Evolutionary conservation across 2,888 invertebrate species (phyloP).

Genomic region (Agrochola circellaris): DNA sequence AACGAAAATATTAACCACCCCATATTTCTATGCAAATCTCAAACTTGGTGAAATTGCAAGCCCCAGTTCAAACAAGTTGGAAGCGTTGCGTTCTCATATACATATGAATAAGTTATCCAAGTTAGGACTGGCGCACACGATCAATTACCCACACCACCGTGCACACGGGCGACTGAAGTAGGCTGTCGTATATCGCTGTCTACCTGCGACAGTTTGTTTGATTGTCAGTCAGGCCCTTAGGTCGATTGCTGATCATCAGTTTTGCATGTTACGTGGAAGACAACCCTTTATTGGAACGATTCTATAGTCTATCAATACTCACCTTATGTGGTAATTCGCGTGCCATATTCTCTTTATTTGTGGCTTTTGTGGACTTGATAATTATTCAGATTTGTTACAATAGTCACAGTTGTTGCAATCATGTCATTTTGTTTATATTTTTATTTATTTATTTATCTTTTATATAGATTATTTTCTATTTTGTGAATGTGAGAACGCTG

Average conservation of each 20-base stretch:
- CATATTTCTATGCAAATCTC: slow-evolving; percentile 9
- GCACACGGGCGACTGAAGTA: slow-evolving; percentile 3
- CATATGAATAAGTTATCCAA: slow-evolving; percentile 50
- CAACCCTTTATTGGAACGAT: slow-evolving; percentile 25
- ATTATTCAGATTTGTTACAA: too few species aligned
- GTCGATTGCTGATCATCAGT: slow-evolving; percentile 15
- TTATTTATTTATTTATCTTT: too few species aligned
- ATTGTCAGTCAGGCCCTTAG: slow-evolving; percentile 33
- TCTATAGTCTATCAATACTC: slow-evolving; percentile 1
- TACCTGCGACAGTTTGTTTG: slow-evolving; percentile 27
- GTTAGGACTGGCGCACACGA: slow-evolving; percentile 37
- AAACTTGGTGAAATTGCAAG: slow-evolving; percentile 26
- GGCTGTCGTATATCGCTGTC: slow-evolving; percentile 37
- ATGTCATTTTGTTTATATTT: too few species aligned
- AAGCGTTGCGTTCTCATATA: slow-evolving; percentile 28
- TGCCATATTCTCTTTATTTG: too few species aligned
- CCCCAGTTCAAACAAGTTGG: slow-evolving; percentile 4
- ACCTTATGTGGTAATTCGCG: too few species aligned
- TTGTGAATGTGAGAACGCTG: too few species aligned
- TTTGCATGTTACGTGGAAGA: slow-evolving; percentile 30
- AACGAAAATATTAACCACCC: neutral
- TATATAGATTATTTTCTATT: too few species aligned
- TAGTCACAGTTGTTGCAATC: too few species aligned
- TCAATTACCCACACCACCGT: slow-evolving; percentile 36
- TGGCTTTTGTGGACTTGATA: too few species aligned